Conservation (phyloP, 2,113 vertebrate genomes). For the Vombatus ursinus region DNA sequence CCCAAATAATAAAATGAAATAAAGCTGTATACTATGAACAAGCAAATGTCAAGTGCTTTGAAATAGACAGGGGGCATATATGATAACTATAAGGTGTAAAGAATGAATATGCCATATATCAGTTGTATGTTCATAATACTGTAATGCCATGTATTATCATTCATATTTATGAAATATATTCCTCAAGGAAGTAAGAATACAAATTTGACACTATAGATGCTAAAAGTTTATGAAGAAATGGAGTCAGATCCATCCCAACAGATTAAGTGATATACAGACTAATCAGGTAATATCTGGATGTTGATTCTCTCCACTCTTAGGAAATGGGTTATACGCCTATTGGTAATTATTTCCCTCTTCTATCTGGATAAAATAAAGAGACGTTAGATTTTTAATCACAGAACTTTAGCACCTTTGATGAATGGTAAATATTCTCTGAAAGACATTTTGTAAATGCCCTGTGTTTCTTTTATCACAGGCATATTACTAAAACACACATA, state of each 20-base stretch:
- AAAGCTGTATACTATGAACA: not conserved
- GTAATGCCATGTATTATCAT: not conserved
- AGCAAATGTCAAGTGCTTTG: not conserved
- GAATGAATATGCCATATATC: not conserved
- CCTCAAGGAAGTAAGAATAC: conserved; percentile 9
- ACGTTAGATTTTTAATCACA: not conserved
- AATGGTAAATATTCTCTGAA: not conserved
- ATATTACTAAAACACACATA: not conserved
- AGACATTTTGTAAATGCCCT: not conserved
- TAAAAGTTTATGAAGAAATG: conserved; percentile 35
- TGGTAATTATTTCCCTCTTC: not conserved
- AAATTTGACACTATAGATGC: conserved; percentile 25
- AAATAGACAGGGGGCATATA: not conserved
- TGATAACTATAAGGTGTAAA: conserved; percentile 28
- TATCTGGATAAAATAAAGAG: conserved; percentile 33
- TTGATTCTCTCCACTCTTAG: not conserved
- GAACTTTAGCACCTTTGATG: conserved; percentile 25
- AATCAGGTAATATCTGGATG: not conserved
- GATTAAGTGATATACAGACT: not conserved
- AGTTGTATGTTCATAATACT: conserved; percentile 3
- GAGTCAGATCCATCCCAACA: not conserved
- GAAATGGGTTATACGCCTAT: not conserved
- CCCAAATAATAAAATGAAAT: conserved; percentile 27
- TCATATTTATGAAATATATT: conserved; percentile 17
- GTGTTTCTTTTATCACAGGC: not conserved